A percentile compares a stretch with the other conserved stretches of the same genome.
These are phyloP conservation scores for Sturnus vulgaris DNA, from an alignment of 2,113 vertebrate species.

Conservation along the genomic window DNA sequence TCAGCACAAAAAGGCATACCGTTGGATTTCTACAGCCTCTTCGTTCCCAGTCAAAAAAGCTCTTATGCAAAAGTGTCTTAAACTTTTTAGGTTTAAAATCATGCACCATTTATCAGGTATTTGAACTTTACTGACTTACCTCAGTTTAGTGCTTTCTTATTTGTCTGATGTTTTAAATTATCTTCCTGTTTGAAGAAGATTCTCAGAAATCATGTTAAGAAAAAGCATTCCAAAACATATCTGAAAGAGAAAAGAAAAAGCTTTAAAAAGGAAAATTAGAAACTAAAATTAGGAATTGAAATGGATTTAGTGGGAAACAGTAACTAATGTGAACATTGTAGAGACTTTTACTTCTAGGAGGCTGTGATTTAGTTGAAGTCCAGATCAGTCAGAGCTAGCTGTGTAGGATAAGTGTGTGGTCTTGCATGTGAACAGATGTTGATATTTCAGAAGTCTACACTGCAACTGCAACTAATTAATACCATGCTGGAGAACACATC, in stretches of 20 bases:
- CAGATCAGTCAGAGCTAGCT: not conserved
- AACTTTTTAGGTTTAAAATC: not conserved
- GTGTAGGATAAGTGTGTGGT: conserved; percentile 4
- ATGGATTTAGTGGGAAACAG: not conserved
- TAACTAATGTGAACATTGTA: not conserved
- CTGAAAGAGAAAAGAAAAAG: not conserved
- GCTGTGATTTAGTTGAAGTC: not conserved
- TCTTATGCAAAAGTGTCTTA: not conserved
- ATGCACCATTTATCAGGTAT: not conserved
- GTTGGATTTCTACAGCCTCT: not conserved
- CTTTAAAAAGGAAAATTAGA: not conserved
- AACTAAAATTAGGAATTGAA: not conserved
- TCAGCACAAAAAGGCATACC: not conserved
- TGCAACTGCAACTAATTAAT: conserved; percentile 42
- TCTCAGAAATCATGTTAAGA: not conserved
- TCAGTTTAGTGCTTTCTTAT: not conserved
- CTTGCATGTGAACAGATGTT: conserved; percentile 15
- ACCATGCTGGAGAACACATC: not conserved
- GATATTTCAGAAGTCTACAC: not conserved
- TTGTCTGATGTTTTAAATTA: not conserved
- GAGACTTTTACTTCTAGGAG: not conserved
- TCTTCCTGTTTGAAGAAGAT: not conserved
- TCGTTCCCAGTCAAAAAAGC: not conserved
- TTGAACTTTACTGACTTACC: not conserved
- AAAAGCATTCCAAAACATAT: not conserved